These are phyloP conservation scores for Paratilapia polleni DNA, from an alignment of 2,113 vertebrate species.

Conservation along the genomic window DNA sequence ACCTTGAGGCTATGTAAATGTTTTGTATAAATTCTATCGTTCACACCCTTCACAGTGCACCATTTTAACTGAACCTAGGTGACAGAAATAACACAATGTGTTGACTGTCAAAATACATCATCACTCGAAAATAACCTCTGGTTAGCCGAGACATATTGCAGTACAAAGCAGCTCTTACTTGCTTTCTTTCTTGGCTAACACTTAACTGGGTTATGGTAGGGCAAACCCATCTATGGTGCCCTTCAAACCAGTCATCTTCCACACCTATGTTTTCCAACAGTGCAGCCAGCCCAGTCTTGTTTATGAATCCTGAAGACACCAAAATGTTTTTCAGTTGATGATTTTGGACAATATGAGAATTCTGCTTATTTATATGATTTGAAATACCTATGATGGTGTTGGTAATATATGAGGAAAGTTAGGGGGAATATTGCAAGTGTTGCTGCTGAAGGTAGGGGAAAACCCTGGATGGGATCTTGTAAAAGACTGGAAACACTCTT, in stretches of 20 bases:
- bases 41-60: not conserved
- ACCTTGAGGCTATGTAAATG: not conserved
- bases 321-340: not conserved
- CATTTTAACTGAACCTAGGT: too few relatives aligned
- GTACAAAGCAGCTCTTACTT: not conserved
- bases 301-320: not conserved
- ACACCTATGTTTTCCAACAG: constrained; percentile 1
- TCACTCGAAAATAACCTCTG: not conserved
- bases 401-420: not conserved
- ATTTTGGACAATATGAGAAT: not conserved
- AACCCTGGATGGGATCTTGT: constrained; percentile 51
- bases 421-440: not conserved
- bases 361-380: not conserved
- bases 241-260: constrained; percentile 10
- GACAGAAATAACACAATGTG: not conserved
- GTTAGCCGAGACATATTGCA: not conserved
- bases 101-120: not conserved
- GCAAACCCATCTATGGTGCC: not conserved
- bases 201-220: not conserved
- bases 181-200: not conserved
- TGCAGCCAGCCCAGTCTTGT: constrained; percentile 6
- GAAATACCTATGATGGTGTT: not conserved
- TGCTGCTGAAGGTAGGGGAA: constrained; percentile 27
- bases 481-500: constrained; percentile 39
- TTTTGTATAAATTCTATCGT: not conserved